Evolutionary conservation across 2,113 vertebrate genomes (phyloP).

Genomic region (Struthio camelus): DNA sequence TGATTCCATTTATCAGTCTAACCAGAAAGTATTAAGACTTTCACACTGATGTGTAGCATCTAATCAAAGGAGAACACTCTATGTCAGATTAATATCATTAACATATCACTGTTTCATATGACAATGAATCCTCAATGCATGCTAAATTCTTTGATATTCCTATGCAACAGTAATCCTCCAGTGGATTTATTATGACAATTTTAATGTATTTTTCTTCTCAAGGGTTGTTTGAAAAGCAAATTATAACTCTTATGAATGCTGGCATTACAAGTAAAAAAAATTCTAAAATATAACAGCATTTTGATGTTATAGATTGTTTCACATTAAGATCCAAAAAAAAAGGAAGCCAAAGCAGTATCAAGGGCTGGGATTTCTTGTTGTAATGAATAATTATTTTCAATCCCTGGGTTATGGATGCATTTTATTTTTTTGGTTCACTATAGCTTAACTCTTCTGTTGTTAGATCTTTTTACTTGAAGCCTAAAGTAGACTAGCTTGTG

Average conservation of each 20-base stretch:
- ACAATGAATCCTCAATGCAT: conserved; percentile 65
- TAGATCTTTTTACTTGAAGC: background rate
- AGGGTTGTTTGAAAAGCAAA: conserved; percentile 64
- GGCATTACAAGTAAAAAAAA: conserved; percentile 35
- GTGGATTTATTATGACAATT: conserved; percentile 65
- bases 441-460: conserved; percentile 52
- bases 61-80: conserved; percentile 62
- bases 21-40: conserved; percentile 56
- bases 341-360: conserved; percentile 26
- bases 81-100: conserved; percentile 59
- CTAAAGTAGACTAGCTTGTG: conserved; percentile 1
- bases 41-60: conserved; percentile 58
- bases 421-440: background rate
- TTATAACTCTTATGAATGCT: conserved; percentile 50
- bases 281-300: conserved; percentile 45
- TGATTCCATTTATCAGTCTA: conserved; percentile 66
- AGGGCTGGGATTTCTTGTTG: conserved; percentile 2
- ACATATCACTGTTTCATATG: conserved; percentile 40
- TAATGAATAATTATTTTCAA: conserved; percentile 50
- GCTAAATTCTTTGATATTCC: conserved; percentile 64
- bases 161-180: conserved; percentile 60
- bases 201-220: conserved; percentile 67
- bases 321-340: conserved; percentile 53
- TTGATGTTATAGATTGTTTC: conserved; percentile 65
- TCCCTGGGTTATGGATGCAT: conserved; percentile 5